Evolutionary conservation across 2,797 vertebrate genomes (phyloP).

Genomic region (Botia almorhae): DNA sequence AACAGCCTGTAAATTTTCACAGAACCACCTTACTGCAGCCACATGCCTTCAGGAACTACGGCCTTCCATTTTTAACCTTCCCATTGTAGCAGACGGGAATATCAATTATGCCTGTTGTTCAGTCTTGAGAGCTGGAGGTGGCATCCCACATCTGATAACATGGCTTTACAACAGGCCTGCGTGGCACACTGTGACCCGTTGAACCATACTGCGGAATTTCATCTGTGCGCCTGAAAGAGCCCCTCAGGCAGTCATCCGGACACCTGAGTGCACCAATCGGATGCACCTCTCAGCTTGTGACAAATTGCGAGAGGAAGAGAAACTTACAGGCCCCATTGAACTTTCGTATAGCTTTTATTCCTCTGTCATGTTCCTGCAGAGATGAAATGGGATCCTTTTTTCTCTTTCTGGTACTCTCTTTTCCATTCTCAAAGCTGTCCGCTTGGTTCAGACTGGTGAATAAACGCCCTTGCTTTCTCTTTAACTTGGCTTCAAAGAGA

Average conservation of each 20-base stretch:
- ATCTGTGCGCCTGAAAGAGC: constrained; percentile 1
- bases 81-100: constrained; percentile 1
- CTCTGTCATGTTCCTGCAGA: constrained; percentile 75
- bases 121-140: constrained; percentile 24
- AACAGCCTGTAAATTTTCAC: not conserved
- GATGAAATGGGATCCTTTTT: constrained; percentile 72
- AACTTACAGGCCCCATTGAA: constrained; percentile 76
- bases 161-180: constrained; percentile 13
- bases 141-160: constrained; percentile 41
- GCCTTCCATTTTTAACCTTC: not conserved
- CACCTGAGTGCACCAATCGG: constrained; percentile 46
- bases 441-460: constrained; percentile 63
- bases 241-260: constrained; percentile 39
- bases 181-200: constrained; percentile 25
- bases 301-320: constrained; percentile 75
- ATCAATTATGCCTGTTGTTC: constrained; percentile 26
- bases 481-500: constrained; percentile 46
- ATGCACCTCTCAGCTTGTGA: constrained; percentile 72
- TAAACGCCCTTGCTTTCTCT: constrained; percentile 64
- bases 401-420: constrained; percentile 37
- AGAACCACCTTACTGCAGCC: not conserved
- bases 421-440: constrained; percentile 67
- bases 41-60: constrained; percentile 8
- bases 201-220: constrained; percentile 25
- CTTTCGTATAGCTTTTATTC: constrained; percentile 78